phyloP scores from a whole-genome alignment of 2,113 vertebrate species.

The Rallus limicola region DNA sequence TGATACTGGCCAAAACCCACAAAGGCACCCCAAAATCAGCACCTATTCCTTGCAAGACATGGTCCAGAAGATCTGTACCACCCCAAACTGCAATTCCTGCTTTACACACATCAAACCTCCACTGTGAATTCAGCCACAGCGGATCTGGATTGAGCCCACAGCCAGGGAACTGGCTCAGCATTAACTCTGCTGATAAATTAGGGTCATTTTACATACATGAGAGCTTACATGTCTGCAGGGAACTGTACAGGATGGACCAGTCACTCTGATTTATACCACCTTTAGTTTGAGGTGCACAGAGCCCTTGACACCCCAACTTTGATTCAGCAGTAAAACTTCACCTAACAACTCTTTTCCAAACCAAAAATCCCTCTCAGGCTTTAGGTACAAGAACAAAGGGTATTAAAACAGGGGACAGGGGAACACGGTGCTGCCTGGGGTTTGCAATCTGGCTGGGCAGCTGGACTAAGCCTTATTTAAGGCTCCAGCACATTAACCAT shows the following conservation, averaged over 20 bases:
- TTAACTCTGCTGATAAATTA: fast-evolving
- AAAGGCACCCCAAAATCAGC: neutral
- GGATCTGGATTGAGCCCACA: neutral
- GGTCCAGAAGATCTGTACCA: neutral
- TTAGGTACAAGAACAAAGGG: neutral
- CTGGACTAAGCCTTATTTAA: neutral
- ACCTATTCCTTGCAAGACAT: neutral
- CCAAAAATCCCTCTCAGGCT: neutral
- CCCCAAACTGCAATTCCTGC: fast-evolving
- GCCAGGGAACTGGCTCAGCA: neutral
- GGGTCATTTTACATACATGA: fast-evolving
- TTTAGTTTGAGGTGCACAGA: neutral
- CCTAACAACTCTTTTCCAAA: neutral
- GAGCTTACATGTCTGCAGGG: fast-evolving
- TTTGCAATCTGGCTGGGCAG: neutral
- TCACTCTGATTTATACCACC: too few species aligned
- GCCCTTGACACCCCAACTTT: neutral
- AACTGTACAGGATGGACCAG: fast-evolving
- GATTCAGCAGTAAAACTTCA: neutral
- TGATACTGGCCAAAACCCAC: neutral
- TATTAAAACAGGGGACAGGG: fast-evolving
- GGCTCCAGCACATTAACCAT: neutral
- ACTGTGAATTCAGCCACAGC: fast-evolving
- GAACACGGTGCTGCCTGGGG: fast-evolving
- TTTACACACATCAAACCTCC: neutral